Evolutionary conservation across 2,113 vertebrate species (phyloP).

Genomic region (Gobiocypris rarus): DNA sequence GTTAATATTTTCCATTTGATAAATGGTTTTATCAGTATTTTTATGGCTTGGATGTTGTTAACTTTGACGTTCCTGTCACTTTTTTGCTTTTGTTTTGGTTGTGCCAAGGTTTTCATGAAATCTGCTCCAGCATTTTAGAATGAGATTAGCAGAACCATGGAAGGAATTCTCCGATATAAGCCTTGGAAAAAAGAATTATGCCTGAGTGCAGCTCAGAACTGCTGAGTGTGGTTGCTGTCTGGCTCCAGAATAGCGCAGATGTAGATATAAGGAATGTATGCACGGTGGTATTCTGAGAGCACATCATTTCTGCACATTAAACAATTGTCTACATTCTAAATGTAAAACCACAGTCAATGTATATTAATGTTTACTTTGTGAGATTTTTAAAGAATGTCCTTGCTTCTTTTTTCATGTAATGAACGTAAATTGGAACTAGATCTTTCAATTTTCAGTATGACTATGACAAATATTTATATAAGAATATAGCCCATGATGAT

Average conservation of each 20-base stretch:
- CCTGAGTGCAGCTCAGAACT: not conserved
- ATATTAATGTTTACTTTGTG: not conserved
- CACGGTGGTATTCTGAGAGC: not conserved
- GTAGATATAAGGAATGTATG: not conserved
- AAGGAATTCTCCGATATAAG: constrained; percentile 22
- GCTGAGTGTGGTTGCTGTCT: not conserved
- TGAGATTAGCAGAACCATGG: constrained; percentile 19
- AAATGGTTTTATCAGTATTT: not conserved
- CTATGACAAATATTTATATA: too few species aligned
- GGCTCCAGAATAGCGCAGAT: not conserved
- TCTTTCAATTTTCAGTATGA: too few species aligned
- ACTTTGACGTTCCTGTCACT: not conserved
- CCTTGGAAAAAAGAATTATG: constrained; percentile 16
- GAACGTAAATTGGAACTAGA: too few species aligned
- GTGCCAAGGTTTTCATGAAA: constrained; percentile 13
- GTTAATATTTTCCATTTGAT: not conserved
- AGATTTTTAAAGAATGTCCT: not conserved
- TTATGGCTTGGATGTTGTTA: not conserved
- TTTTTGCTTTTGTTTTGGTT: constrained; percentile 1
- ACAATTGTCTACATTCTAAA: not conserved
- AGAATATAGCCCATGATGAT: too few species aligned
- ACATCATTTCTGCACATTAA: not conserved
- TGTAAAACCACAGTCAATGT: not conserved
- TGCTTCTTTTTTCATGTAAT: not conserved
- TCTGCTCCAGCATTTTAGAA: not conserved